Conservation (phyloP, 2,888 invertebrate genomes). For the Metacarcinus magister region DNA sequence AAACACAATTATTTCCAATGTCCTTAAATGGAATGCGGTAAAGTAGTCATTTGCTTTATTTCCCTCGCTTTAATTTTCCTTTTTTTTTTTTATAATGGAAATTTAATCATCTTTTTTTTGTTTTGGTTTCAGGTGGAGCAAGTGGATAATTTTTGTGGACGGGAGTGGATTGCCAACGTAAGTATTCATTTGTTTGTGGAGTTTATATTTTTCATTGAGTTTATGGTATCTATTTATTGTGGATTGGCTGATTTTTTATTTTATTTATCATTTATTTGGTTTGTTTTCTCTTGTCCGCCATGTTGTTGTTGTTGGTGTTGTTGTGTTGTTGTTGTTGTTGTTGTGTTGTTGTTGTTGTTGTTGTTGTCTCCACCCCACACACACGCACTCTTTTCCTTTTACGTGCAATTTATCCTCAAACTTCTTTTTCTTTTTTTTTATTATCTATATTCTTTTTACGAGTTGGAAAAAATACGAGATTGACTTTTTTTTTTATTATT, state of each 20-base stretch:
- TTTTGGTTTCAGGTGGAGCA: not conserved
- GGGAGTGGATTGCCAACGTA: not conserved
- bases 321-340: not conserved
- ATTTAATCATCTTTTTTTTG: not conserved
- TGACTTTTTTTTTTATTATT: not conserved
- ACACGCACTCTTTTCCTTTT: not conserved
- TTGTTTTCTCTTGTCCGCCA: not conserved
- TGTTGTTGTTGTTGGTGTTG: not conserved
- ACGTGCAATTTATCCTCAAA: not conserved
- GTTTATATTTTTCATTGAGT: not conserved
- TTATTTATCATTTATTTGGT: not conserved
- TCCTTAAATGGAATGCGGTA: not conserved
- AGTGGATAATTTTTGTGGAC: not conserved
- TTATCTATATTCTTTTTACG: too few relatives aligned
- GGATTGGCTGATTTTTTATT: not conserved
- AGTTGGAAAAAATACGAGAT: not conserved
- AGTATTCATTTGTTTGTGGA: not conserved
- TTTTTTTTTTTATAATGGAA: not conserved
- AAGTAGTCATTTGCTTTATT: not conserved
- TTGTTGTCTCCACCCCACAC: not conserved
- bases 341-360: constrained; percentile 7
- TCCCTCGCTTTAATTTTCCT: not conserved
- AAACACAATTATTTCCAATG: not conserved
- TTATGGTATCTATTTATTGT: too few relatives aligned
- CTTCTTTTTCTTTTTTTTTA: not conserved